These are phyloP conservation scores for Martes martes DNA, from an alignment of 2,113 vertebrate species.

Conservation along the genomic window DNA sequence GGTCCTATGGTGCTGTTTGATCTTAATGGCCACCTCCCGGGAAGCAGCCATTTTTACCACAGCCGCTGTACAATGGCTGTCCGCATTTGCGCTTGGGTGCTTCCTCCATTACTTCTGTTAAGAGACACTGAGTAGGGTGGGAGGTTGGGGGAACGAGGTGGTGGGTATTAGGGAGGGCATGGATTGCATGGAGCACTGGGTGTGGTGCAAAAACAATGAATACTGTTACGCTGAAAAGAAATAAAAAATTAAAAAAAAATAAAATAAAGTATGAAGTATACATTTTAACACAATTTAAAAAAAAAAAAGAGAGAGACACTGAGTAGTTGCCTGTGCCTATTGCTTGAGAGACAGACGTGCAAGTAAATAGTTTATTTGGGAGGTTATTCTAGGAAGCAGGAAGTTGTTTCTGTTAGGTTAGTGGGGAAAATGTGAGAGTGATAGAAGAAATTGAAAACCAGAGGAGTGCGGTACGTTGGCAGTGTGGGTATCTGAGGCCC, in stretches of 20 bases:
- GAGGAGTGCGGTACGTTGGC: not conserved
- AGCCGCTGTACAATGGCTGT: not conserved
- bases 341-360: not conserved
- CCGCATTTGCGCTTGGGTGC: not conserved
- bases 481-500: not conserved
- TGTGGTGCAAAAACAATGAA: too few relatives aligned
- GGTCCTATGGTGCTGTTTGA: slow-evolving; percentile 32
- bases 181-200: too few relatives aligned
- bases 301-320: not conserved
- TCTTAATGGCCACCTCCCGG: slow-evolving; percentile 44
- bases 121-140: not conserved
- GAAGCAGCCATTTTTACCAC: not conserved
- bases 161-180: too few relatives aligned
- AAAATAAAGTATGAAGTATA: too few relatives aligned
- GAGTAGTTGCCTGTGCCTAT: not conserved
- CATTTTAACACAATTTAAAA: too few relatives aligned
- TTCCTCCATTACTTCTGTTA: not conserved
- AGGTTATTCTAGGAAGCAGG: not conserved
- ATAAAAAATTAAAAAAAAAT: too few relatives aligned
- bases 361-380: not conserved
- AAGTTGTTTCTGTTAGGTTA: not conserved
- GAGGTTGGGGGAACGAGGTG: too few relatives aligned
- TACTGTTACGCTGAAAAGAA: too few relatives aligned
- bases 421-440: not conserved
- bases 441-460: not conserved